Evolutionary conservation across 2,888 invertebrate species (phyloP), one percentile per base, ranked within the genome.

Genomic region (Cephus spinipes): DNA sequence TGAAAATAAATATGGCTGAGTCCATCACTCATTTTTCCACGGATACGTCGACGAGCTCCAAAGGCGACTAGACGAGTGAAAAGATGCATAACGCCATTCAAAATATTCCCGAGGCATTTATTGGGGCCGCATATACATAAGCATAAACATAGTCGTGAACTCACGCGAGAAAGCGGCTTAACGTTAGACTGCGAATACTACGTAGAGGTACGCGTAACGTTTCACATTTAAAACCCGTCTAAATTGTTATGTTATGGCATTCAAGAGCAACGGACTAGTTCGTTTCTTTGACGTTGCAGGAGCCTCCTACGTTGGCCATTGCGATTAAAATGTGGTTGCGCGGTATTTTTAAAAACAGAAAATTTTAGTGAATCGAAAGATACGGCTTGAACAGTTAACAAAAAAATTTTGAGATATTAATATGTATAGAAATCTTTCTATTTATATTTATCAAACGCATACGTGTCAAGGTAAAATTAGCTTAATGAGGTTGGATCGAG

Each of bases 21-120:
- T 55, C 55, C 55, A 55, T 55, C 55, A 23, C 23, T 55, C 71
- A 33, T 71, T 71, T 71, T 71, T 71, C 71, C 71, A 15, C 71
- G 71, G 31, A 71, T 31, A 31, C 71, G 12, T 33, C 71, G 71
- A 71, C 71, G 71, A 55, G 23, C 23, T 23, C 55, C 55, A 55
- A 55, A 55, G 71, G 71, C 71, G 71, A 55, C 71, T 71, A 71
- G 74, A 74, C 74, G 74, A 35, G 33, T 34, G 74, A 74, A 74
- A 33, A 74, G 74, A 74, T 34, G 74, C 74, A 74, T 74, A 74
- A 74, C 74, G 74, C 74, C n/a, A 74, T 74, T 74, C 74, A 74
- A 35, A 74, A 35, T 74, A 74, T 74, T 74, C 74, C 74, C 35
- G 74, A 30, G 71, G 71, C 31, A 33, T 33, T 31, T 71, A 71